Conservation (phyloP, 2,113 vertebrate species). For the Manacus vitellinus region DNA sequence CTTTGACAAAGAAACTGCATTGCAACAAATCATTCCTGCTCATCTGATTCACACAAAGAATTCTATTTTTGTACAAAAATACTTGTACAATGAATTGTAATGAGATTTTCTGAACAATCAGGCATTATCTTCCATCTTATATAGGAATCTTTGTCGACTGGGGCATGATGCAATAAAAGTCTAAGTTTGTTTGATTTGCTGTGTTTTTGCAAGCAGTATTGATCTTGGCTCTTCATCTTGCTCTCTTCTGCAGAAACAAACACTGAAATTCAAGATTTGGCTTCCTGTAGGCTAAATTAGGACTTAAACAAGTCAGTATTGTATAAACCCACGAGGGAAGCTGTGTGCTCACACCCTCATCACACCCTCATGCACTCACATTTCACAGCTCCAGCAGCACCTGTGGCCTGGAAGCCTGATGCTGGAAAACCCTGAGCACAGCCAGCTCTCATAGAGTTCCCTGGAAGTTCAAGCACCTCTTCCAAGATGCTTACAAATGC, state of each 20-base stretch:
- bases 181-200: neutral
- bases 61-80: slow-evolving; percentile 11
- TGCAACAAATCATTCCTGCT: neutral
- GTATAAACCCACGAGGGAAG: neutral
- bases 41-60: neutral
- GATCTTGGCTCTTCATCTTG: slow-evolving; percentile 20
- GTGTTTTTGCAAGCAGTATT: slow-evolving; percentile 27
- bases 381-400: neutral
- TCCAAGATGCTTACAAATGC: neutral
- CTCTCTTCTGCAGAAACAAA: slow-evolving; percentile 44
- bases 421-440: neutral
- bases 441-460: neutral
- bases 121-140: slow-evolving; percentile 20
- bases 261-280: slow-evolving; percentile 22
- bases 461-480: neutral
- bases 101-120: neutral
- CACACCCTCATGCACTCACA: no score
- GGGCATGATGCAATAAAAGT: neutral
- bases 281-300: slow-evolving; percentile 27
- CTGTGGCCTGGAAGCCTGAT: neutral
- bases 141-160: neutral
- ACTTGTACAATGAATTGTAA: neutral
- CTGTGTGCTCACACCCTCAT: neutral
- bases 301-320: slow-evolving; percentile 27
- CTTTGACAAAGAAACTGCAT: neutral